Evolutionary conservation across 2,888 invertebrate genomes (phyloP).

Genomic region (Cetonia aurata): DNA sequence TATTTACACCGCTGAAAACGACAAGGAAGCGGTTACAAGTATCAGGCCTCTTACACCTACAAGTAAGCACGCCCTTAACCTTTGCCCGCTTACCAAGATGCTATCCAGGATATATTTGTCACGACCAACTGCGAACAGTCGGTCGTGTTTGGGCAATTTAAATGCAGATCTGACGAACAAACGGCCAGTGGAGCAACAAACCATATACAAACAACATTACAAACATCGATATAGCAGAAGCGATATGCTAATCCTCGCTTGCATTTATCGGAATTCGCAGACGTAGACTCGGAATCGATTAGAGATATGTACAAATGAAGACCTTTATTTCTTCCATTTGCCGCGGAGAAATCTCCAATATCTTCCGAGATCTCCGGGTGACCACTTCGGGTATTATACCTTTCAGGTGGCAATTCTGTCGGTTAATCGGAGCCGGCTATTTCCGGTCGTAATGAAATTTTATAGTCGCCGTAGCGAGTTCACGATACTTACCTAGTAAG

Average conservation of each 20-base stretch:
- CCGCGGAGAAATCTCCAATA: background rate
- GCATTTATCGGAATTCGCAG: too few species aligned
- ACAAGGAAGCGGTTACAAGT: background rate
- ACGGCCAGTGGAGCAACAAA: conserved; percentile 16
- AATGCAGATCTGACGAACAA: conserved; percentile 56
- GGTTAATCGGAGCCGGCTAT: conserved; percentile 34
- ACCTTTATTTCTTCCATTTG: conserved; percentile 8
- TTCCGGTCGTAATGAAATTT: conserved; percentile 45
- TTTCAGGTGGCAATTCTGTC: conserved; percentile 36
- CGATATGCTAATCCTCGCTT: too few species aligned
- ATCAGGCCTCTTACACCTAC: conserved; percentile 45
- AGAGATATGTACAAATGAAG: background rate
- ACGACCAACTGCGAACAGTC: conserved; percentile 51
- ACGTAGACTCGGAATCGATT: too few species aligned
- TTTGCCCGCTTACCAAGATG: conserved; percentile 52
- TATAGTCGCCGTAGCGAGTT: conserved; percentile 40
- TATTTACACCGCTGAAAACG: conserved; percentile 7
- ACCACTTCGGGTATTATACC: background rate
- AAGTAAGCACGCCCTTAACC: conserved; percentile 48
- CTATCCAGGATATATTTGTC: conserved; percentile 61
- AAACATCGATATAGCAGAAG: background rate
- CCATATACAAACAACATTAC: background rate
- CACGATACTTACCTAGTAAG: conserved; percentile 17
- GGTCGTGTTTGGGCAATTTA: conserved; percentile 61
- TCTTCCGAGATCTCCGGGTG: conserved; percentile 18